Base-by-base conservation (phyloP, 2,888 invertebrate species). In the Hirtodrosophila trivittata region DNA sequence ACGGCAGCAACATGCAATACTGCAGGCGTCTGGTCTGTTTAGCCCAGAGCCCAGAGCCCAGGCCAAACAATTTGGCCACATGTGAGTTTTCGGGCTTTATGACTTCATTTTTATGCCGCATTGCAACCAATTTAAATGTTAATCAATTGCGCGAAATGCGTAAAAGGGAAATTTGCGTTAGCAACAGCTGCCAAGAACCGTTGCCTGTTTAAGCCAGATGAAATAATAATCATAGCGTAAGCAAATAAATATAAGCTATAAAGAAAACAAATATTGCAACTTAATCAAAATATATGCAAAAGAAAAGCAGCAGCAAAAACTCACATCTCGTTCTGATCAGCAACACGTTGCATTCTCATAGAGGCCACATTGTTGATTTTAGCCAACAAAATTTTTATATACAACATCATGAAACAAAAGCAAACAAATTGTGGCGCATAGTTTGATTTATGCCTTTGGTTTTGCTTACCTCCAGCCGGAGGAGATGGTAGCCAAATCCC, bases 81-180 rank as follows among this genome's bases (percentile, higher is more conserved):
- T 63, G 70, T 63, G 73, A 12, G 26, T 46, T 47, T n/a, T 14
- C 9, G 25, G 42, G 13, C 37, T 38, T 57, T 47, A 81, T 69
- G 58, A 50, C 78, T 66, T 66, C 55, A 80, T 77, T 80, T 78
- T 56, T 71, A 68, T 63, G 83, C 65, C 56, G 58, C 74, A 83
- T 84, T 81, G 77, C 75, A 64, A 63, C 60, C 80, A 86, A 86
- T 80, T 86, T 77, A 80, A 84, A 80, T 86, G 86, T 74, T 84
- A 80, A 86, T 86, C 80, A 70, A 83, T 73, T 83, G 72, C 46
- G 66, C 45, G 54, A 47, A 43, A 59, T 56, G 54, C 37, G 59
- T 50, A 46, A 52, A 65, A 38, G 42, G 56, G 52, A 63, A 62
- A 62, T 70, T 54, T 66, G 12, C 60, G 54, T n/a, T n/a, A n/a